Base-by-base conservation (phyloP, 30 jellyfish, hydroid and myxozoan species). In the Hydractinia symbiolongicarpus region DNA sequence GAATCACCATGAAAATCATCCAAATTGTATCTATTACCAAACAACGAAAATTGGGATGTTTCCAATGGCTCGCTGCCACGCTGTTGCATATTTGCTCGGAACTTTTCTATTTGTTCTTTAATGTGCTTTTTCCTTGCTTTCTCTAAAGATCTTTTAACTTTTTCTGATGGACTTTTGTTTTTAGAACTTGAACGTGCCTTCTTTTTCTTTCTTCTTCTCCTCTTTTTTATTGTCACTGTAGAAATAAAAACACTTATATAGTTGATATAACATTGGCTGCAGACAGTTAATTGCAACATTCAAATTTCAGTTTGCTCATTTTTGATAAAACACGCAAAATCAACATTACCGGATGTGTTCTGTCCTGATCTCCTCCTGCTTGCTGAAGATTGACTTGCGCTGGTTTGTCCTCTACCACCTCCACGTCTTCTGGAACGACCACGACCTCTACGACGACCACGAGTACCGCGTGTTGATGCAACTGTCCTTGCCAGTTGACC, bases 401-500 rank as follows among this genome's bases (percentile, higher is more conserved):
- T 19, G 19, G 81, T 15, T 55, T 9, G 62, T 77, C 77, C 11
- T 17, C 85, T 16, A 5, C 85, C 15, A 54, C 54, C 44, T 15
- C 85, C 60, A 16, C 58, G 21, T 77, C 79, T n/a, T 17, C 84
- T 54, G 11, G 85, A 54, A 52, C 30, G 51, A 6, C 55, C 61
- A 19, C 10, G 15, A 9, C 61, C 50, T 19, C 81, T 72, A 72
- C 50, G 30, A n/a, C 50, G 61, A 9, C 61, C 16, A n/a, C 81
- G 30, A 21, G 30, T 52, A 9, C 77, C 58, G 40, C 58, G 55
- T 19, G 54, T 19, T 55, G 61, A 54, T n/a, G 85, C 85, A 54
- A 77, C 85, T 7, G 85, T 77, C 16, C 85, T 61, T 54, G 77
- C 85, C 13, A 66, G 30, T 71, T 71, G 80, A 49, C 80, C 80